Percentiles rank a stretch among this genome's conserved stretches.
phyloP scores from a whole-genome alignment of 2,797 vertebrate genomes.

The Orientallactaga sibirica region DNA sequence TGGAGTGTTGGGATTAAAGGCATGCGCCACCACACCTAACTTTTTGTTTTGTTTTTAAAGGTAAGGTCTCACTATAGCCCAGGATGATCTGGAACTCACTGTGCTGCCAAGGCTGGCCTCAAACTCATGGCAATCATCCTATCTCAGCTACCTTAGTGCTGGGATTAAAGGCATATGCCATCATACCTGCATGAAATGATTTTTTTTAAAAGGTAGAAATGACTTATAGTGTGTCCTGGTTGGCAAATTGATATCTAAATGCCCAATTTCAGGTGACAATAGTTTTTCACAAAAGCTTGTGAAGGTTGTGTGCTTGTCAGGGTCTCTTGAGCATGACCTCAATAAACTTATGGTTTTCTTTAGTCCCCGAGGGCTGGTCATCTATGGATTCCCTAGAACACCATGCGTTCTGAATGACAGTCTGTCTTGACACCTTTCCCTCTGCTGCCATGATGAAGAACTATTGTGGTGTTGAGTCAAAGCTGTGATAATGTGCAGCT shows the following conservation, averaged over 20 bases:
- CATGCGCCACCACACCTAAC: no score
- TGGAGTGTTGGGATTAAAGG: no score
- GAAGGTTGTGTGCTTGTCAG: background rate
- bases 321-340: background rate
- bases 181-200: no score
- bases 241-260: background rate
- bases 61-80: no score
- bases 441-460: background rate
- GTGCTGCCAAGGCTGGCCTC: no score
- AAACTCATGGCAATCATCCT: no score
- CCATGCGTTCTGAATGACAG: background rate
- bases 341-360: background rate
- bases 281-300: conserved; percentile 20
- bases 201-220: background rate
- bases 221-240: background rate
- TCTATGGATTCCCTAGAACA: conserved; percentile 27
- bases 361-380: background rate
- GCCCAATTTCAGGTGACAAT: background rate
- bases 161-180: no score
- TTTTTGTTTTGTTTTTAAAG: no score
- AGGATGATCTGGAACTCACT: no score
- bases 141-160: no score
- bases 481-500: conserved; percentile 25
- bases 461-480: background rate
- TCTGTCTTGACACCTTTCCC: background rate